Evolutionary conservation across 2,888 invertebrate species (phyloP).

Genomic region (Clusia tigrina): DNA sequence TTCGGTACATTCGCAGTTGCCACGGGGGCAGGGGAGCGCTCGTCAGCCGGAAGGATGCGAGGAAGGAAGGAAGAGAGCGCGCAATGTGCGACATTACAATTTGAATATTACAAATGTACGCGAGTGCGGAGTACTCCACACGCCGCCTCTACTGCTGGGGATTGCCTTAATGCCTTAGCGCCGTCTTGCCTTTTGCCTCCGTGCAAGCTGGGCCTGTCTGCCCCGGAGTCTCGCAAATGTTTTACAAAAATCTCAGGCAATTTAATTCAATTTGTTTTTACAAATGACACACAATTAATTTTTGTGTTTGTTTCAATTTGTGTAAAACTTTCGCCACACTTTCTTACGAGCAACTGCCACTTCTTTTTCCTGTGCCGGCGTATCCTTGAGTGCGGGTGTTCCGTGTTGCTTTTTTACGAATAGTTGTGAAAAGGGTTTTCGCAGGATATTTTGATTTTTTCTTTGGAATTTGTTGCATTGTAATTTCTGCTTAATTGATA

Average conservation of each 20-base stretch:
- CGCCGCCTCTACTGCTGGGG: too few relatives aligned
- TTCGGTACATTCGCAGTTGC: too few relatives aligned
- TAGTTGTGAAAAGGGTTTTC: conserved; percentile 11
- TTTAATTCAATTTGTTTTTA: conserved; percentile 34
- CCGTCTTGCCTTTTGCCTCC: too few relatives aligned
- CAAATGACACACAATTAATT: conserved; percentile 46
- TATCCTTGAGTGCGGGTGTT: not conserved
- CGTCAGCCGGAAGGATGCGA: not conserved
- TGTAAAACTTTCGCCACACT: conserved; percentile 14
- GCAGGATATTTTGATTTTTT: not conserved
- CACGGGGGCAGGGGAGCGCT: too few relatives aligned
- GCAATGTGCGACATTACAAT: conserved; percentile 30
- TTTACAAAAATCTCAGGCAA: conserved; percentile 4
- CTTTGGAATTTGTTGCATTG: conserved; percentile 15
- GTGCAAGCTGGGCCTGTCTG: not conserved
- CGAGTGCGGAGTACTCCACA: not conserved
- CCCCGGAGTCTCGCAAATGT: not conserved
- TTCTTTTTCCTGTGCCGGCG: not conserved
- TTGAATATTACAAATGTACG: conserved; percentile 29
- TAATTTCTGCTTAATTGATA: conserved; percentile 37
- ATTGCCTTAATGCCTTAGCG: too few relatives aligned
- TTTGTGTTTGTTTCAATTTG: conserved; percentile 31
- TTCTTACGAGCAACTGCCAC: not conserved
- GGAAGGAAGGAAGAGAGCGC: not conserved
- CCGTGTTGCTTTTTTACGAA: not conserved